Evolutionary conservation across 2,113 vertebrate species (phyloP).

Genomic region (Myotis davidii): DNA sequence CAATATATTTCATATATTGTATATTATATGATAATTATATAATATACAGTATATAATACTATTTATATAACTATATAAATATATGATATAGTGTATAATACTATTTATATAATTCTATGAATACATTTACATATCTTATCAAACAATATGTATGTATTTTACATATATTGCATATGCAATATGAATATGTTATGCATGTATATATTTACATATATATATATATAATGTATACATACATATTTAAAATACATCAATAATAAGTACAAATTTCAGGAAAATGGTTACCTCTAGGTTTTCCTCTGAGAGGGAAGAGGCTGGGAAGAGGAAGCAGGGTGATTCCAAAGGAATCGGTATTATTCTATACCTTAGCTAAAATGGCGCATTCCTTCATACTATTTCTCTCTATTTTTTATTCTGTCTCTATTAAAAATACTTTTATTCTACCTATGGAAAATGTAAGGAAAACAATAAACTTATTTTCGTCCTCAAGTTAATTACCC

Average conservation of each 20-base stretch:
- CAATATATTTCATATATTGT: not conserved
- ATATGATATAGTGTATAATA: not conserved
- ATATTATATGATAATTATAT: not conserved
- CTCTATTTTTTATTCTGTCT: not conserved
- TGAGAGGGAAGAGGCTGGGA: not conserved
- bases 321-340: not conserved
- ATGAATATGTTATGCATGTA: not conserved
- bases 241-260: not conserved
- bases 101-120: not conserved
- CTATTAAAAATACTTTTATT: not conserved
- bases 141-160: not conserved
- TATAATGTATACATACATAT: not conserved
- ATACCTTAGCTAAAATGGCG: not conserved
- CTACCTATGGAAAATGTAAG: not conserved
- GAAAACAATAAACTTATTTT: not conserved
- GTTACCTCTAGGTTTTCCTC: not conserved
- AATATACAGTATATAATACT: not conserved
- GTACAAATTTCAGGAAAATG: not conserved
- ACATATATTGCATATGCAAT: not conserved
- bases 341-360: not conserved
- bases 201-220: not conserved
- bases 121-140: not conserved
- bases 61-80: not conserved
- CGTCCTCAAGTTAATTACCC: not conserved
- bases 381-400: not conserved